phyloP scores from a whole-genome alignment of 2,888 invertebrate genomes.

The Aleiodes alternator region DNA sequence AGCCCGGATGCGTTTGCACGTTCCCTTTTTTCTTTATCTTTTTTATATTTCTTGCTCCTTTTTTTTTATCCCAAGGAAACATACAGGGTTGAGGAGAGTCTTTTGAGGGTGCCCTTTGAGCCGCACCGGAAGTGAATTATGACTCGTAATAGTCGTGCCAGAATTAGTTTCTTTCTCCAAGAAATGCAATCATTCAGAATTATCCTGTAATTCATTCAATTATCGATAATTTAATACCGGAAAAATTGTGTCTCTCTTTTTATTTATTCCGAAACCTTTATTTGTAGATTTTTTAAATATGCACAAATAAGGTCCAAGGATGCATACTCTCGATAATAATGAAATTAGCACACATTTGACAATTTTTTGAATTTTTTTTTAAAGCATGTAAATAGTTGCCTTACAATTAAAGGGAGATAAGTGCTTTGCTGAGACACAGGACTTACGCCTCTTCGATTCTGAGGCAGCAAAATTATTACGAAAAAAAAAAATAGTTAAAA shows the following conservation, averaged over 20 bases:
- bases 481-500: no score
- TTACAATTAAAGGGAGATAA: no score
- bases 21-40: conserved; percentile 27
- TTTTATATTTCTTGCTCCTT: background rate
- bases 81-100: conserved; percentile 41
- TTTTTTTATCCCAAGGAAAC: conserved; percentile 33
- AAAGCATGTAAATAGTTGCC: no score
- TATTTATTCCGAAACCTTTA: background rate
- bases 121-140: conserved; percentile 55
- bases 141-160: conserved; percentile 51
- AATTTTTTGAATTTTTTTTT: no score
- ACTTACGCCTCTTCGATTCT: no score
- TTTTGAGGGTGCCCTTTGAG: conserved; percentile 48
- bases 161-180: conserved; percentile 20
- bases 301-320: background rate
- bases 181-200: conserved; percentile 1
- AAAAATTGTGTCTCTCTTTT: background rate
- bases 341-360: no score
- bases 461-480: no score
- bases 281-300: background rate
- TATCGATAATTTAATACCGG: background rate
- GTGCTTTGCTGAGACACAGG: no score
- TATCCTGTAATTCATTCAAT: background rate
- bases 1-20: conserved; percentile 48
- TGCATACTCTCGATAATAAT: background rate